A percentile compares a stretch with the other conserved stretches of the same genome.
Evolutionary conservation across 2,113 vertebrate species (phyloP).

Genomic region (Catagonus wagneri): DNA sequence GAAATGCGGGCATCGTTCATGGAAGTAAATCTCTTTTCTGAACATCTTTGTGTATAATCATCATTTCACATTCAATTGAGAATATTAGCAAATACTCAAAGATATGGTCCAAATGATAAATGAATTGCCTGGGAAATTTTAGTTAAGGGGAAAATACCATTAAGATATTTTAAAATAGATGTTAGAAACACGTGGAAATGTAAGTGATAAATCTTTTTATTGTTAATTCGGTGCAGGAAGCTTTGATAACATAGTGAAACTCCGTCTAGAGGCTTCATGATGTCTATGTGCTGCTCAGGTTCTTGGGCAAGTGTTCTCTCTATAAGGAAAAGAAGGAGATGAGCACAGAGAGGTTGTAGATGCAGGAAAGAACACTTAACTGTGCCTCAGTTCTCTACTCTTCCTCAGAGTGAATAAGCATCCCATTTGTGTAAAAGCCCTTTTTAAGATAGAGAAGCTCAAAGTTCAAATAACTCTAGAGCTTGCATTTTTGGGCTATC

Average conservation of each 20-base stretch:
- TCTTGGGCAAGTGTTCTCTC: neutral
- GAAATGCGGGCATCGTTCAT: slow-evolving; percentile 7
- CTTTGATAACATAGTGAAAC: neutral
- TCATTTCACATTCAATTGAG: neutral
- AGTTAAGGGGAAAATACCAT: neutral
- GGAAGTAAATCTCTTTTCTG: neutral
- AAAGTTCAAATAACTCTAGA: neutral
- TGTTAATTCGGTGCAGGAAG: slow-evolving; percentile 5
- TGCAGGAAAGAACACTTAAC: neutral
- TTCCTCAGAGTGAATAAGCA: neutral
- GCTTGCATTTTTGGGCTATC: neutral
- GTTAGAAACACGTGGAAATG: neutral
- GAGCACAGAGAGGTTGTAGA: neutral
- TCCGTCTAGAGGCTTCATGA: neutral
- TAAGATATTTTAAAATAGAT: slow-evolving; percentile 1
- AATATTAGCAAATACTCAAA: neutral
- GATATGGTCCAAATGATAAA: neutral
- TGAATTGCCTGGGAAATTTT: neutral
- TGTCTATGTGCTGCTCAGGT: neutral
- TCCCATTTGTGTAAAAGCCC: neutral
- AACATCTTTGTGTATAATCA: slow-evolving; percentile 35
- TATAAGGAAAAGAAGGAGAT: neutral
- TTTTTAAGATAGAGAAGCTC: neutral
- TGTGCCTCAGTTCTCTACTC: neutral
- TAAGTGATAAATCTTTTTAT: neutral